Evolutionary conservation across 2,113 vertebrate species (phyloP).

Genomic region (Amia ocellicauda): DNA sequence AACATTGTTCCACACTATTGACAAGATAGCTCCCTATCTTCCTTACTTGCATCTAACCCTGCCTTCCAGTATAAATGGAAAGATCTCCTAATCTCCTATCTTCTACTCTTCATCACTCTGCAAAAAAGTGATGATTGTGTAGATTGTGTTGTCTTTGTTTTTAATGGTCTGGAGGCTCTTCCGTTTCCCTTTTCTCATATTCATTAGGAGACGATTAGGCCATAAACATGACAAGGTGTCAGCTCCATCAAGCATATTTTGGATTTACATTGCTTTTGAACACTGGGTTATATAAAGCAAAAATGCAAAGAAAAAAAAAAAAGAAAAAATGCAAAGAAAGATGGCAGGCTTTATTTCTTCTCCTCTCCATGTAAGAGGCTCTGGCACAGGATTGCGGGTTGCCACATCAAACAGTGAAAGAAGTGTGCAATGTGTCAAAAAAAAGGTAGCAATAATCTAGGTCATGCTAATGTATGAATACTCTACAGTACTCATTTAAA

Average conservation of each 20-base stretch:
- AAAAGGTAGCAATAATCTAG: neutral
- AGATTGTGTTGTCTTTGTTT: neutral
- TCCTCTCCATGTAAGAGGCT: neutral
- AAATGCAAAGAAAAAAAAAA: neutral
- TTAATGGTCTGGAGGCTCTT: neutral
- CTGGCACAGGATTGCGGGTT: neutral
- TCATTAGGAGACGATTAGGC: neutral
- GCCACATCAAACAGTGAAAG: neutral
- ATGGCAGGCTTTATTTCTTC: neutral
- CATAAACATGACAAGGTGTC: neutral
- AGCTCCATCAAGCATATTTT: neutral
- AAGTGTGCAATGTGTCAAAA: neutral
- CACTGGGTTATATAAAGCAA: neutral
- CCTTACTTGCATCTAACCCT: too few relatives aligned
- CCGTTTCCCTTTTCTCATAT: neutral
- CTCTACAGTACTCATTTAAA: neutral
- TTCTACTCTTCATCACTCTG: neutral
- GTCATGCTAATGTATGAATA: neutral
- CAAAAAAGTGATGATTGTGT: neutral
- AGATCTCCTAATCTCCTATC: slow-evolving; percentile 2
- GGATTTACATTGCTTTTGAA: neutral
- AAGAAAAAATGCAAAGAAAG: too few relatives aligned
- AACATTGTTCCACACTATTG: too few relatives aligned
- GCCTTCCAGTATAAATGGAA: too few relatives aligned
- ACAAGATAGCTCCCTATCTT: too few relatives aligned